Base-by-base conservation (phyloP, 1,140 invertebrate genomes). In the Adelges cooleyi region DNA sequence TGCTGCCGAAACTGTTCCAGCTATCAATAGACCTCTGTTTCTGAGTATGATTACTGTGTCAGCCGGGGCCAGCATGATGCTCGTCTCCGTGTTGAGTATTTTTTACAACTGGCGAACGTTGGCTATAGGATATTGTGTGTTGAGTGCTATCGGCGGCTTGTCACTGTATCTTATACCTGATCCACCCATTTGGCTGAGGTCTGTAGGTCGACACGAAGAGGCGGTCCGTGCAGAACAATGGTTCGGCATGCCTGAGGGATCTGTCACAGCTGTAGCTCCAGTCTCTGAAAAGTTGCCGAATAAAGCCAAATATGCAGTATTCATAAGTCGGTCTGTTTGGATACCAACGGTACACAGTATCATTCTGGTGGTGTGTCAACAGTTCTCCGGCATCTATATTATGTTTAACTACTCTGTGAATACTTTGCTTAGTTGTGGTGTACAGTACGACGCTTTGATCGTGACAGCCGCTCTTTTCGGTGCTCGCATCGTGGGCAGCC, bases 361-460 rank as follows among this genome's bases (percentile, higher is more conserved):
- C 2, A 66, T 76, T 0, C 81, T 86, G 71, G 86, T 87, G 73
- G 70, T 82, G 5, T 81, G 85, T 65, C 85, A 87, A 77, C 83
- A 86, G 70, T 76, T 83, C 51, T 83, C 81, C 0, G 85, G 85
- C 4, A 85, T 86, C 18, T 86, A 90, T 73, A 82, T 85, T 1
- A 81, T 90, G 4, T 75, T 90, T 38, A 89, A 86, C 72, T 89
- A 89, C 69, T 82, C 83, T 0, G 82, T 87, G 0, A 80, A 79
- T 62, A 80, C 86, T 69, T 81, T 86, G 69, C 77, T 82, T 65
- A 80, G 84, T 2, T 36, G 15, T 27, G 5, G 9, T 1, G 6
- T 36, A 5, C 50, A 13, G 9, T 18, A 13, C n/a, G 27, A 52
- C 50, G 3, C 8, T 9, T 10, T 20, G 23, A 52, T 27, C n/a